Conservation (phyloP, 2,797 vertebrate species). For the Platalea minor region DNA sequence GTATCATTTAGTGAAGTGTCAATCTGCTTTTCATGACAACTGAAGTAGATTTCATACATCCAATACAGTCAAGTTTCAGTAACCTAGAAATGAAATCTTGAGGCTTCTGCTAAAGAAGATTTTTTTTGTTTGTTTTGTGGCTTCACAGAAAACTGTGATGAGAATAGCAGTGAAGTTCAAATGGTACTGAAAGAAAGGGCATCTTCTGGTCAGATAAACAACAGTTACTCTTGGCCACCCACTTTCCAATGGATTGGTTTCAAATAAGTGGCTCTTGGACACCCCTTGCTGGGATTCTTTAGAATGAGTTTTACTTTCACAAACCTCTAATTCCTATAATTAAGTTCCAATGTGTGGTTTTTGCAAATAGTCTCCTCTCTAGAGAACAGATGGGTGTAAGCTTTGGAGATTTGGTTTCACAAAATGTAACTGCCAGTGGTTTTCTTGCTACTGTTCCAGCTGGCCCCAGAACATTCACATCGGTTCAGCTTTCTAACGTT, state of each 20-base stretch:
- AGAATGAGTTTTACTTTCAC: conserved; percentile 21
- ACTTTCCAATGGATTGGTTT: not conserved
- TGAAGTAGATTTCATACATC: not conserved
- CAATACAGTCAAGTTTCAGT: not conserved
- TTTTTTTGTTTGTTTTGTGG: not conserved
- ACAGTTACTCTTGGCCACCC: not conserved
- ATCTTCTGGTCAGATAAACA: conserved; percentile 39
- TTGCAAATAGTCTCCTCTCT: not conserved
- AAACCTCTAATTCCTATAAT: conserved; percentile 40
- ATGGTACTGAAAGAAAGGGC: not conserved
- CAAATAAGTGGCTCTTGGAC: conserved; percentile 6
- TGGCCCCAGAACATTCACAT: not conserved
- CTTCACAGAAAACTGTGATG: conserved; percentile 7
- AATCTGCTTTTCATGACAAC: not conserved
- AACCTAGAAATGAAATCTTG: not conserved
- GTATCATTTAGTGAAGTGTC: not conserved
- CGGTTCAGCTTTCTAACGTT: conserved; percentile 38
- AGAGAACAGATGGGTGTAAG: conserved; percentile 12
- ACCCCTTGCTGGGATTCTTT: not conserved
- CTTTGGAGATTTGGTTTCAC: conserved; percentile 15
- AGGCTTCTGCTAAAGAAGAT: not conserved
- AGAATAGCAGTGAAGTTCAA: conserved; percentile 22
- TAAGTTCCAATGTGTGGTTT: conserved; percentile 5
- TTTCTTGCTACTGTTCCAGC: conserved; percentile 21
- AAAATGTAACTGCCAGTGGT: not conserved